phyloP scores from a whole-genome alignment of 2,797 vertebrate genomes.

The Craterocephalus amniculus region DNA sequence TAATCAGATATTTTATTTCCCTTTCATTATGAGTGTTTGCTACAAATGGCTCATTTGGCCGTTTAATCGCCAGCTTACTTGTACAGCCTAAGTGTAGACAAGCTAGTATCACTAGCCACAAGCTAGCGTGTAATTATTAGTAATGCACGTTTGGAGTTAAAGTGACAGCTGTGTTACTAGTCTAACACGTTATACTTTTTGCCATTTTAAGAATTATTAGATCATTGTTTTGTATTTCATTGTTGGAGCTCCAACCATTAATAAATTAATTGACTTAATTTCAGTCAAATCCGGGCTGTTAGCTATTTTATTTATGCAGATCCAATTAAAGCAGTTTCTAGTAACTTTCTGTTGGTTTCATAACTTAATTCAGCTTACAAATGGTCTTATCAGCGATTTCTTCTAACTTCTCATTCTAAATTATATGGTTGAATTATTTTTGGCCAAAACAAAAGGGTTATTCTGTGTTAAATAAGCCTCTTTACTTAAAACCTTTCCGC shows the following conservation, averaged over 20 bases:
- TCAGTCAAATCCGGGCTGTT: neutral
- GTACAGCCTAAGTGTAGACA: neutral
- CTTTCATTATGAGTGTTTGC: neutral
- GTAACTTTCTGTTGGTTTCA: neutral
- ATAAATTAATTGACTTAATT: neutral
- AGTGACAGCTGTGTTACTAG: neutral
- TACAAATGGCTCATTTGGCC: neutral
- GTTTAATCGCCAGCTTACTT: neutral
- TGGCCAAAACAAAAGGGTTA: neutral
- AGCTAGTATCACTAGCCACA: slow-evolving; percentile 31
- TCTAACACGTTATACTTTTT: neutral
- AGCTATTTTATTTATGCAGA: neutral
- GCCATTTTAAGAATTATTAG: rapidly evolving
- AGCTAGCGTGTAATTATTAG: slow-evolving; percentile 28
- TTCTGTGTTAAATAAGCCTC: neutral
- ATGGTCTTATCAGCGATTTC: too few species aligned
- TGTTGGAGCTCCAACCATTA: neutral
- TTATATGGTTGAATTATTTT: neutral
- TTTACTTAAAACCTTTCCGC: neutral
- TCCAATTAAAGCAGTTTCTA: neutral
- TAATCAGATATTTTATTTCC: rapidly evolving
- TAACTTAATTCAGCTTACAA: neutral
- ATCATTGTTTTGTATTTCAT: neutral
- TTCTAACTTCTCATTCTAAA: neutral
- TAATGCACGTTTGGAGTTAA: slow-evolving; percentile 2